These are phyloP conservation scores for Ganaspis sp. DNA, from an alignment of 1,140 invertebrate genomes.

Conservation along the genomic window DNA sequence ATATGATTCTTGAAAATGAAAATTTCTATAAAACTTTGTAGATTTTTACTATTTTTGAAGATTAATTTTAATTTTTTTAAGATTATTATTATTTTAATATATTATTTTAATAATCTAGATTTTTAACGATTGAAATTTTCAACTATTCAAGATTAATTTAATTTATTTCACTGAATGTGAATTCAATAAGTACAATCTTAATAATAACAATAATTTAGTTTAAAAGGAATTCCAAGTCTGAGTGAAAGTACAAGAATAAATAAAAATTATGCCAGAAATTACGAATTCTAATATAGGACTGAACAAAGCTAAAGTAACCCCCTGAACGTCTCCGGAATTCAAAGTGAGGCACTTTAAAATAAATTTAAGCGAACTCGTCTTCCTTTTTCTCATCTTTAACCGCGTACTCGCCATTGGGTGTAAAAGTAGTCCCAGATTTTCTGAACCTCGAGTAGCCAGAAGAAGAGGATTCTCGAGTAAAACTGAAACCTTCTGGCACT, in stretches of 20 bases:
- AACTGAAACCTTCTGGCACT: constrained; percentile 7
- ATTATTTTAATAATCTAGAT: too few species aligned
- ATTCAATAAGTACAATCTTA: too few species aligned
- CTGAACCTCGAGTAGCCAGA: background rate
- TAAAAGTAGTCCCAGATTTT: constrained; percentile 4
- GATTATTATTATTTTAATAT: too few species aligned
- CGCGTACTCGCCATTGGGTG: background rate
- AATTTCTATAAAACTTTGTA: too few species aligned
- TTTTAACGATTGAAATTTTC: too few species aligned
- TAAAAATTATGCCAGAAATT: background rate
- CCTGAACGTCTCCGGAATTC: background rate
- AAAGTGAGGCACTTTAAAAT: constrained; percentile 11
- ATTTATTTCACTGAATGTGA: too few species aligned
- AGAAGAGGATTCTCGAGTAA: background rate
- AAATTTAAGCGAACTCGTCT: background rate
- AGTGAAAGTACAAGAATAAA: background rate
- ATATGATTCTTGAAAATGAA: too few species aligned
- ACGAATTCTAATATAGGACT: background rate
- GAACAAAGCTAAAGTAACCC: background rate
- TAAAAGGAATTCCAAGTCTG: too few species aligned
- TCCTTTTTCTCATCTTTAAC: constrained; percentile 2
- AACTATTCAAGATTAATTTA: too few species aligned
- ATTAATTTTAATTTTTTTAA: too few species aligned
- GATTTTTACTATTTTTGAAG: too few species aligned
- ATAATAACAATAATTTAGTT: too few species aligned